Percentiles rank a stretch among this genome's conserved stretches.
phyloP scores from a whole-genome alignment of 2,797 vertebrate genomes.

The Mastacembelus armatus region DNA sequence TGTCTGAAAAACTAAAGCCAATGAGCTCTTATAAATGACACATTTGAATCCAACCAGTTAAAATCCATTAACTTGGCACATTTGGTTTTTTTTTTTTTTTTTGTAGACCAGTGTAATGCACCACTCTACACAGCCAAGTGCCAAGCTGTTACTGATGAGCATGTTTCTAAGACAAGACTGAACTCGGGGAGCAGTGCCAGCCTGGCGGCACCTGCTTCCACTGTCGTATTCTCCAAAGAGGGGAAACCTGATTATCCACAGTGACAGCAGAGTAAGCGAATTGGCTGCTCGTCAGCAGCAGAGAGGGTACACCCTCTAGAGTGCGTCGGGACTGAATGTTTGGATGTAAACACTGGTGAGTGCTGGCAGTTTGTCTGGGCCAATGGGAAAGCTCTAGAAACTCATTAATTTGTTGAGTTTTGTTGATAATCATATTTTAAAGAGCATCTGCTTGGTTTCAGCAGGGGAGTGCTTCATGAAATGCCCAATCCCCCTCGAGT shows the following conservation, averaged over 20 bases:
- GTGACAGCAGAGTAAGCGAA: conserved; percentile 11
- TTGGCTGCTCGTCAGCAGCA: conserved; percentile 26
- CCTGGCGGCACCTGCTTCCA: conserved; percentile 21
- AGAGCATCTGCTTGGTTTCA: not conserved
- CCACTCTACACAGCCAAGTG: not conserved
- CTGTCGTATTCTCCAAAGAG: conserved; percentile 4
- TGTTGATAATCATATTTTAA: not conserved
- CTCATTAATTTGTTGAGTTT: not conserved
- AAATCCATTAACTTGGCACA: no score
- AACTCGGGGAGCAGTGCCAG: not conserved
- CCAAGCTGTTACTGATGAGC: not conserved
- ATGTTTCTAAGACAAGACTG: conserved; percentile 3
- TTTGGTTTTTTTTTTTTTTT: no score
- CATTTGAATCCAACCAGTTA: no score
- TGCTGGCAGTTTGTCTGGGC: conserved; percentile 9
- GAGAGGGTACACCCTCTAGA: not conserved
- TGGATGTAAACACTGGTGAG: conserved; percentile 26
- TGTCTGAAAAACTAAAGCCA: no score
- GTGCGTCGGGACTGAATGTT: conserved; percentile 13
- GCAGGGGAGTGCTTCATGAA: no score
- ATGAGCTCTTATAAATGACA: no score
- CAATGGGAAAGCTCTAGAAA: not conserved
- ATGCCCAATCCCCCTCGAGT: no score
- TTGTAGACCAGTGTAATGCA: conserved; percentile 1
- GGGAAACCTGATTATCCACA: conserved; percentile 12